Base-by-base conservation (phyloP, 2,888 invertebrate genomes). In the Campoplex capitator region DNA sequence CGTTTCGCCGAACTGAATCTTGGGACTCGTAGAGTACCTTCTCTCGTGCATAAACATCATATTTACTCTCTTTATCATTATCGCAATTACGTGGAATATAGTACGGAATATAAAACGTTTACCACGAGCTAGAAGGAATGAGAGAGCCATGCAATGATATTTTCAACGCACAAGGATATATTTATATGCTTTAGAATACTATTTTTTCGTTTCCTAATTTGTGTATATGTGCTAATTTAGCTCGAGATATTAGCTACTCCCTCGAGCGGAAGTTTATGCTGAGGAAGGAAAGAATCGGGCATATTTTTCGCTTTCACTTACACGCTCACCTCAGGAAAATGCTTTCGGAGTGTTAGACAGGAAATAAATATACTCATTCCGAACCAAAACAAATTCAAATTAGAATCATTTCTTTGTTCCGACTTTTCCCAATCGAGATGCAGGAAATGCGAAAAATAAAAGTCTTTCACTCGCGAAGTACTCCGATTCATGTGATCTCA, bases 271-370 rank as follows among this genome's bases (percentile, higher is more conserved):
- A 84, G 67, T 70, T 70, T 75, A 48, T 18, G 71, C 65, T 45
- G 6, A 35, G 58, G 67, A 67, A 51, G 51, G 11, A 76, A 58
- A 73, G 23, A 45, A 28, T n/a, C 54, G n/a, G 32, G 54, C n/a
- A 68, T 45, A 71, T 35, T 80, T 76, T 75, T 81, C 58, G 23
- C 86, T 86, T 86, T 86, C 84, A 81, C 84, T 70, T 32, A 3
- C 32, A 62, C 62, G 62, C 62, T 73, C 56, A 45, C 76, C 42
- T 28, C 45, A 80, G 32, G 56, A 79, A 79, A 80, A 28, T 6
- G 23, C 23, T 23, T 71, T 3, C 18, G 56, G 18, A 23, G 38
- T 13, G 23, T 82, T 38, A 42, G 6, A 32, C 65, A 67, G 45
- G 18, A 42, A 35, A 11, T 18, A 58, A 38, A 23, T 23, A 62